Conservation (phyloP, 2,113 vertebrate species). For the Dermatemys mawii region DNA sequence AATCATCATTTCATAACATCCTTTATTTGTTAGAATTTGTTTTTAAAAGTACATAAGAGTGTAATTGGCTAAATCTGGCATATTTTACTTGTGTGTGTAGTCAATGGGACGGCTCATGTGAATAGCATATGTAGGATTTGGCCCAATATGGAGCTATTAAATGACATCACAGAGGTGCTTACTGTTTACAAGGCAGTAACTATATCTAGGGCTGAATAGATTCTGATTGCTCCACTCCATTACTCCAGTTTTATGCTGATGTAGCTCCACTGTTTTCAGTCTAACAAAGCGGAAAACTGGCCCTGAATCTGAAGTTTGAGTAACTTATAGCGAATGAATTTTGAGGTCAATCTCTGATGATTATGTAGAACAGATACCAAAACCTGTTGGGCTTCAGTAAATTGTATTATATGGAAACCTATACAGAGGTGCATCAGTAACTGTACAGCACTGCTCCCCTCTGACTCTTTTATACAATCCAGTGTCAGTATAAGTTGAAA, state of each 20-base stretch:
- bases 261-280: not conserved
- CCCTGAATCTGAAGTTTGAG: not conserved
- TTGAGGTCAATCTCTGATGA: not conserved
- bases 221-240: not conserved
- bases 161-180: not conserved
- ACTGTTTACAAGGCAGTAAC: not conserved
- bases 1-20: conserved; percentile 45
- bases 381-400: not conserved
- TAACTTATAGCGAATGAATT: conserved; percentile 25
- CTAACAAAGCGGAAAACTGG: not conserved
- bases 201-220: not conserved
- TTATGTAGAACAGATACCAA: conserved; percentile 15
- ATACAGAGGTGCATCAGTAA: not conserved
- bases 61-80: conserved; percentile 14
- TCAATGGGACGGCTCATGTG: not conserved
- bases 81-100: conserved; percentile 52
- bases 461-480: conserved; percentile 42
- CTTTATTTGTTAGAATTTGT: not conserved
- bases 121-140: not conserved
- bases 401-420: conserved; percentile 43
- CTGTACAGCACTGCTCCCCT: not conserved
- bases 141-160: not conserved
- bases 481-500: conserved; percentile 37
- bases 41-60: conserved; percentile 40
- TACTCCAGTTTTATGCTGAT: not conserved